These are phyloP conservation scores for Panagrolaimus sp. DNA, from an alignment of 1,140 invertebrate species.

Conservation along the genomic window DNA sequence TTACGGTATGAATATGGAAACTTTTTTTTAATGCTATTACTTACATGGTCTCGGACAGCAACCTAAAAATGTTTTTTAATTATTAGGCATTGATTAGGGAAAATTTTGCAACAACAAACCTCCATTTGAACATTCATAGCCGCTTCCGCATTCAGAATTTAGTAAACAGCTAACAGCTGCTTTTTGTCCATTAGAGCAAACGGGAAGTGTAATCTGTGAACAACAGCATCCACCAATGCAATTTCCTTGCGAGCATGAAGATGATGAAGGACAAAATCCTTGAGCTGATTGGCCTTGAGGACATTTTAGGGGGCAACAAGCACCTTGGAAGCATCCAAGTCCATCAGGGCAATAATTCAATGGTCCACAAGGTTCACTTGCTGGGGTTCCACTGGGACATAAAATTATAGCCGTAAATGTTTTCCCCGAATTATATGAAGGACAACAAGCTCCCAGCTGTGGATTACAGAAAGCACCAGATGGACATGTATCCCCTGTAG, in stretches of 20 bases:
- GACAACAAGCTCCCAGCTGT: conserved; percentile 11
- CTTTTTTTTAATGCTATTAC: too few relatives aligned
- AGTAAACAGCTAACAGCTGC: conserved; percentile 17
- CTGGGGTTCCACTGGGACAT: conserved; percentile 21
- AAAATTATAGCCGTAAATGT: conserved; percentile 9
- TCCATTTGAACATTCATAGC: conserved; percentile 51
- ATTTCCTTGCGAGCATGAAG: neutral
- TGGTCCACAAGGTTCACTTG: conserved; percentile 11
- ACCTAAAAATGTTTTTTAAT: neutral
- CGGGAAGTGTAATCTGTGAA: conserved; percentile 29
- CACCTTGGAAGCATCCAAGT: conserved; percentile 34
- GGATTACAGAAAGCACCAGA: neutral
- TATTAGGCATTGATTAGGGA: too few relatives aligned
- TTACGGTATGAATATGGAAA: too few relatives aligned
- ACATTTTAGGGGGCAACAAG: conserved; percentile 30
- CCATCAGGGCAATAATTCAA: conserved; percentile 23
- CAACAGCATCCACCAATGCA: conserved; percentile 13
- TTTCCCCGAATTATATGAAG: neutral
- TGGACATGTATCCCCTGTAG: neutral
- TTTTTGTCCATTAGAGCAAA: conserved; percentile 44
- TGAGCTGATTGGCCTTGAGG: conserved; percentile 10
- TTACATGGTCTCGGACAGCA: conserved; percentile 39
- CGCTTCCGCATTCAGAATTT: conserved; percentile 37
- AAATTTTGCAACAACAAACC: conserved; percentile 49
- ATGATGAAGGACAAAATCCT: conserved; percentile 19